Percentiles rank a stretch among this genome's conserved stretches.
Evolutionary conservation across 1,140 invertebrate genomes (phyloP).

Genomic region (Pentalonia nigronervosa): DNA sequence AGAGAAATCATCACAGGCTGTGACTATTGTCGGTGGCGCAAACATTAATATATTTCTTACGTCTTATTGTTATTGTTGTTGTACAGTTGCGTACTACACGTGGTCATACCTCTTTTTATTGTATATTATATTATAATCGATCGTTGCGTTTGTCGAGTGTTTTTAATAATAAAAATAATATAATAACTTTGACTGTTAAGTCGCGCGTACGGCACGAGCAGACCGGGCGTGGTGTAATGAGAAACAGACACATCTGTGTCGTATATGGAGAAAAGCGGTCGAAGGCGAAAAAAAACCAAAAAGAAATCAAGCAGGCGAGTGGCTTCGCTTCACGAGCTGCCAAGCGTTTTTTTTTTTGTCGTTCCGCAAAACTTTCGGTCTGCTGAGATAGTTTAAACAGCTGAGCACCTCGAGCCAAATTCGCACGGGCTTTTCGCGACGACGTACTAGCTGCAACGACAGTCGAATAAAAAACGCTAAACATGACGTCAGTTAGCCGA

Average conservation of each 20-base stretch:
- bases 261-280: neutral
- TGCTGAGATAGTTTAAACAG: constrained; percentile 26
- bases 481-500: neutral
- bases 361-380: constrained; percentile 11
- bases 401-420: neutral
- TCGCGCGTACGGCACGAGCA: neutral
- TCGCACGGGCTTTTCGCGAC: neutral
- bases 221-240: neutral
- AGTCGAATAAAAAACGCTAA: neutral
- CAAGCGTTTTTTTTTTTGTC: neutral
- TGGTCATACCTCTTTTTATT: too few species aligned
- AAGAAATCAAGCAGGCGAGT: neutral
- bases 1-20: too few species aligned
- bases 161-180: neutral
- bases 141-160: neutral
- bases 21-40: too few species aligned
- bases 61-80: too few species aligned
- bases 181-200: neutral
- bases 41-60: too few species aligned
- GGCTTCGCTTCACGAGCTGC: neutral
- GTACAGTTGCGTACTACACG: too few species aligned
- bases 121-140: too few species aligned
- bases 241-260: constrained; percentile 3
- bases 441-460: neutral
- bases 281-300: neutral